These are phyloP conservation scores for Cephus pulcher DNA, from an alignment of 2,888 invertebrate genomes.

Conservation along the genomic window DNA sequence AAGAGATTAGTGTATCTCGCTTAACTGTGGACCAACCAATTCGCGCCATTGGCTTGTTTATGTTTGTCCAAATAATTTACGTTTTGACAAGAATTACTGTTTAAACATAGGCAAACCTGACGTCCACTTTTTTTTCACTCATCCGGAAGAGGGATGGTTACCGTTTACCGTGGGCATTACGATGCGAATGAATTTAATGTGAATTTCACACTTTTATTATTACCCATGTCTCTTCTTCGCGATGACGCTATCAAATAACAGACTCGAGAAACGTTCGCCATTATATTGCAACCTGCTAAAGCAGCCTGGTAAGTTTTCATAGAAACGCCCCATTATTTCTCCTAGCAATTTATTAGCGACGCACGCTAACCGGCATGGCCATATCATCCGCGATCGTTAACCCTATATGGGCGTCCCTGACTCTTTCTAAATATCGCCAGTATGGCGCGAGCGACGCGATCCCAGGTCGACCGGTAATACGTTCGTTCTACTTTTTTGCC, in stretches of 20 bases:
- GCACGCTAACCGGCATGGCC: not conserved
- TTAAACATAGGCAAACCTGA: not conserved
- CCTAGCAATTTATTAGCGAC: not conserved
- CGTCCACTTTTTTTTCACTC: not conserved
- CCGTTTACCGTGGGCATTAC: not conserved
- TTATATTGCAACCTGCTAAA: not conserved
- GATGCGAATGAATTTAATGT: not conserved
- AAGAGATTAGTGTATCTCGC: not conserved
- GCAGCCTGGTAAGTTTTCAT: not conserved
- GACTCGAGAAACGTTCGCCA: not conserved
- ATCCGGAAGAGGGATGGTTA: not conserved
- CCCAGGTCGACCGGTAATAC: slow-evolving; percentile 23
- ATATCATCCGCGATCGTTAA: slow-evolving; percentile 29
- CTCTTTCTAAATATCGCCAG: not conserved
- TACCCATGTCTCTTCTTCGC: not conserved
- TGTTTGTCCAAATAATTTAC: not conserved
- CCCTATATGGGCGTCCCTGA: slow-evolving; percentile 35
- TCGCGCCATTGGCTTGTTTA: not conserved
- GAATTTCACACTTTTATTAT: not conserved
- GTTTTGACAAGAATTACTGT: not conserved
- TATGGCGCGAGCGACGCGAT: slow-evolving; percentile 19
- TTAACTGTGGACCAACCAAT: not conserved
- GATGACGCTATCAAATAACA: not conserved
- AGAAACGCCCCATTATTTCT: not conserved
- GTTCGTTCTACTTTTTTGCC: slow-evolving; percentile 33